phyloP scores from a whole-genome alignment of 2,113 vertebrate species.

The Eretmochelys imbricata region DNA sequence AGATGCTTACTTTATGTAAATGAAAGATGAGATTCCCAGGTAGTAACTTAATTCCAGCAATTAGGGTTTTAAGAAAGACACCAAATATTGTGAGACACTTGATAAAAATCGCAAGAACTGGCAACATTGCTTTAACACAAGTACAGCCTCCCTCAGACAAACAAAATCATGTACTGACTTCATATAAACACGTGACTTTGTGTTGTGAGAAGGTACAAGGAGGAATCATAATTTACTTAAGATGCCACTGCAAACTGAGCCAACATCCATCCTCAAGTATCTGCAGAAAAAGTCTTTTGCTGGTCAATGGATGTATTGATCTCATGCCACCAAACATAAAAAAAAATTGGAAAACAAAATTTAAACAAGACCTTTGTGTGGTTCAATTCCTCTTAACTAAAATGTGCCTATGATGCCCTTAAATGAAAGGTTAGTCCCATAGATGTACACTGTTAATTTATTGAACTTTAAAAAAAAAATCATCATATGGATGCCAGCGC shows the following conservation, averaged over 20 bases:
- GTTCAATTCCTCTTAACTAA: neutral
- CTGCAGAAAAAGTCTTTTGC: neutral
- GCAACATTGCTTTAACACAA: neutral
- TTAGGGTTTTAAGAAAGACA: neutral
- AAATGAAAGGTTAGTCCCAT: neutral
- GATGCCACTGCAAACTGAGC: neutral
- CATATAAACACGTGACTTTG: neutral
- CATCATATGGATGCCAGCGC: neutral
- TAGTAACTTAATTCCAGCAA: neutral
- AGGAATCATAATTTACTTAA: neutral
- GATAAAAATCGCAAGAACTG: neutral
- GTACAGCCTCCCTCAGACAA: neutral
- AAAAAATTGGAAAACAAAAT: neutral
- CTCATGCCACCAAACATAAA: neutral
- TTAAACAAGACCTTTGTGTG: neutral
- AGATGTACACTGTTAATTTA: neutral
- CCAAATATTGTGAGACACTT: neutral
- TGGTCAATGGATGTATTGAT: fast-evolving
- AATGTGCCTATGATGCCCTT: neutral
- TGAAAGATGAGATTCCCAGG: conserved; percentile 12
- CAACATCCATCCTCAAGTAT: neutral
- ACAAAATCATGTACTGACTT: fast-evolving
- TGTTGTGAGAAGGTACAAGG: neutral
- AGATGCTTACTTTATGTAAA: neutral
- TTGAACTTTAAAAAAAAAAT: neutral